These are phyloP conservation scores for Sciurus carolinensis DNA, from an alignment of 2,797 vertebrate genomes.

Conservation along the genomic window DNA sequence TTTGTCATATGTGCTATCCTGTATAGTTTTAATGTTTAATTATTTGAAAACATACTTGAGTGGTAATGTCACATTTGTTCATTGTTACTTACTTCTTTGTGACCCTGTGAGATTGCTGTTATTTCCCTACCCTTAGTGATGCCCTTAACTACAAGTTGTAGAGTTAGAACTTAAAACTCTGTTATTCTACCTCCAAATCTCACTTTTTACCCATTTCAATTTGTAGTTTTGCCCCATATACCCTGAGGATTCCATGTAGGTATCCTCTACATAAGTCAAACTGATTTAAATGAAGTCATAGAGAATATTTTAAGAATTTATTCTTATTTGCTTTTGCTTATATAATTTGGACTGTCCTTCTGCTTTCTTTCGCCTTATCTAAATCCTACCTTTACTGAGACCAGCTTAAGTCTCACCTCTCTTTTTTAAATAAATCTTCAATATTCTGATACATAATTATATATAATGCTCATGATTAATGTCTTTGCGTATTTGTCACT, in stretches of 20 bases:
- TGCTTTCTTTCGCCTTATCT: constrained; percentile 17
- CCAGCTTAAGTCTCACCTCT: constrained; percentile 2
- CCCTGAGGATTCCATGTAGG: background rate
- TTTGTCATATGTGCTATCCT: background rate
- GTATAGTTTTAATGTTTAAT: background rate
- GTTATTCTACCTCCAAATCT: background rate
- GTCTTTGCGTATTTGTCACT: background rate
- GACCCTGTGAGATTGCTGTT: background rate
- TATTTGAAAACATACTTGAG: background rate
- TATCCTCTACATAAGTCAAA: background rate
- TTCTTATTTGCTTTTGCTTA: background rate
- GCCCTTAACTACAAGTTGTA: no score
- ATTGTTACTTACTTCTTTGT: background rate
- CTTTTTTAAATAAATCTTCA: background rate
- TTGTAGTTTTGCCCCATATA: background rate
- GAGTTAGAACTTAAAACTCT: background rate
- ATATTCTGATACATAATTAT: background rate
- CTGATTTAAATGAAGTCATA: background rate
- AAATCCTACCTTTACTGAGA: background rate
- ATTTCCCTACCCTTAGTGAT: no score
- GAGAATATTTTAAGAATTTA: background rate
- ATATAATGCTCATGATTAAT: background rate
- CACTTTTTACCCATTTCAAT: background rate
- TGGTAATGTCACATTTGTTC: background rate
- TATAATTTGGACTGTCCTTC: background rate